Conservation (phyloP, 92 coral and sea anemone genomes). For the Siderastrea radians region DNA sequence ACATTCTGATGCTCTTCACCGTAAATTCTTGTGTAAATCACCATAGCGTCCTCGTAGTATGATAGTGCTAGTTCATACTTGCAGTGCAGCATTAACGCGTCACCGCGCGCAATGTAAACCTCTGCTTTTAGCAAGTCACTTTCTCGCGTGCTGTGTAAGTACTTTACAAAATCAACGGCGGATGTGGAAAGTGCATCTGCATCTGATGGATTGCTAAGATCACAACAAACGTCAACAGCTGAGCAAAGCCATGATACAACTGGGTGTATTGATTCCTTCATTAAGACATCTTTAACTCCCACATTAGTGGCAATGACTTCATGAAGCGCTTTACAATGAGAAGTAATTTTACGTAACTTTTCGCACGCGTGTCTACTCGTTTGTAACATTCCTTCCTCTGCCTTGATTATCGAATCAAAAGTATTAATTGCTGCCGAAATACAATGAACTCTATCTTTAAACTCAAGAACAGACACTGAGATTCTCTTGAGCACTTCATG, state of each 20-base stretch:
- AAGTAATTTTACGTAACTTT: not conserved
- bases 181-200: not conserved
- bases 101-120: not conserved
- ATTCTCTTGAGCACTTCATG: slow-evolving; percentile 1
- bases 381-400: not conserved
- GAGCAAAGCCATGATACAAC: slow-evolving; percentile 8
- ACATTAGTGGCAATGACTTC: not conserved
- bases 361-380: not conserved
- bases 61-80: not conserved
- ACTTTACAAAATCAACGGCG: not conserved
- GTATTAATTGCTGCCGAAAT: not conserved
- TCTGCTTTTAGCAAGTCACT: not conserved
- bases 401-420: not conserved
- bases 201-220: not conserved
- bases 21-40: not conserved
- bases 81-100: not conserved
- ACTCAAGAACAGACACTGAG: not conserved
- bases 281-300: not conserved
- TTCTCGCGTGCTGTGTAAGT: not conserved
- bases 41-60: slow-evolving; percentile 3
- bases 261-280: not conserved
- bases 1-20: not conserved
- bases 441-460: not conserved
- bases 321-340: slow-evolving; percentile 1
- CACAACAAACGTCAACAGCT: not conserved